Evolutionary conservation across 2,797 vertebrate species (phyloP).

Genomic region (Chelidonichthys spinosus): DNA sequence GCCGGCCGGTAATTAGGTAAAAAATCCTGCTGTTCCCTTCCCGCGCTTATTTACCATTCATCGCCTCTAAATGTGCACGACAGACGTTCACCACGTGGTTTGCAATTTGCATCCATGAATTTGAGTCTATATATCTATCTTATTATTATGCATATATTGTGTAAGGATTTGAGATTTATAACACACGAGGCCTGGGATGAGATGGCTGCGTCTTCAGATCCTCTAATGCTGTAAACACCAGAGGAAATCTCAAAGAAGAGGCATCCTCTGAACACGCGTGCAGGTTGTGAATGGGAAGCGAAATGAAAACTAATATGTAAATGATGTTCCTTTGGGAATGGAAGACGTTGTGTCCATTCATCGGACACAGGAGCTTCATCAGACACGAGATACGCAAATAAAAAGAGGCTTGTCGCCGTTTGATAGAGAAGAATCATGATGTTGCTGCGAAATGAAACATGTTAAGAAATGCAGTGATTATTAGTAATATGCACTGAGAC

Average conservation of each 20-base stretch:
- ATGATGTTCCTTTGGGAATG: constrained; percentile 11
- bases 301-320: constrained; percentile 10
- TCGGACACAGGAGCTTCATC: constrained; percentile 2
- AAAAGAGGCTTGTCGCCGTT: constrained; percentile 7
- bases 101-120: constrained; percentile 28
- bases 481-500: constrained; percentile 42
- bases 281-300: background rate
- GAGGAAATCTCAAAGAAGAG: background rate
- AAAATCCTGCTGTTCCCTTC: background rate
- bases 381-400: constrained; percentile 7
- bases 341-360: constrained; percentile 15
- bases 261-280: constrained; percentile 11
- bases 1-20: constrained; percentile 3
- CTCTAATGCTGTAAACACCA: constrained; percentile 1
- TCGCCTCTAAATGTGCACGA: background rate
- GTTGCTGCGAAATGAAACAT: constrained; percentile 45
- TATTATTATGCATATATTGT: constrained; percentile 12
- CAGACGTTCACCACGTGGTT: constrained; percentile 13
- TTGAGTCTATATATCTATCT: constrained; percentile 39
- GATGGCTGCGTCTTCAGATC: constrained; percentile 7
- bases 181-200: background rate
- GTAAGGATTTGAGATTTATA: background rate
- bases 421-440: constrained; percentile 32
- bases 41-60: background rate
- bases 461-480: constrained; percentile 49